These are phyloP conservation scores for Himantopus leucocephalus DNA, from an alignment of 2,113 vertebrate species.

Conservation along the genomic window DNA sequence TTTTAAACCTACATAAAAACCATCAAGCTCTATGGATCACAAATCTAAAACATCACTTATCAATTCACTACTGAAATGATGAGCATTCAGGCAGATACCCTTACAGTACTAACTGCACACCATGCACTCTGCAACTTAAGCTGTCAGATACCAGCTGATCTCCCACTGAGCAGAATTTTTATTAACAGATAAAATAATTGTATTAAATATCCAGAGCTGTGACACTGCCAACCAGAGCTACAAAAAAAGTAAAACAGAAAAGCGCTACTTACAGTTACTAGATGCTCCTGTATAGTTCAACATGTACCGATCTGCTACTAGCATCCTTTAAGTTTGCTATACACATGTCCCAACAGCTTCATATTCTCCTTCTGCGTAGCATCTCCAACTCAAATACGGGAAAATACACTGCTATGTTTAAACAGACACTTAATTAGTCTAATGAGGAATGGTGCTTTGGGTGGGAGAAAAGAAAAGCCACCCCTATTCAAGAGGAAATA, in stretches of 20 bases:
- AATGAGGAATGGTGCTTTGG: neutral
- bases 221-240: neutral
- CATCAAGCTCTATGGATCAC: neutral
- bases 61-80: neutral
- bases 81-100: neutral
- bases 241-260: neutral
- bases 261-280: constrained; percentile 58
- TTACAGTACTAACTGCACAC: neutral
- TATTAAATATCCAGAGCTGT: neutral
- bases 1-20: neutral
- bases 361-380: constrained; percentile 7
- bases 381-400: constrained; percentile 2
- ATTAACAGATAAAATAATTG: neutral
- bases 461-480: constrained; percentile 1
- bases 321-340: constrained; percentile 65
- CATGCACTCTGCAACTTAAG: neutral
- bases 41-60: neutral
- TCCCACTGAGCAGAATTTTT: neutral
- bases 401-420: neutral
- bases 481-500: neutral
- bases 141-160: neutral
- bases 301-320: constrained; percentile 52
- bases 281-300: neutral
- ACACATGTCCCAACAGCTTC: constrained; percentile 28
- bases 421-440: constrained; percentile 35